Conservation (phyloP, 2,797 vertebrate genomes). For the Glossophaga mutica region DNA sequence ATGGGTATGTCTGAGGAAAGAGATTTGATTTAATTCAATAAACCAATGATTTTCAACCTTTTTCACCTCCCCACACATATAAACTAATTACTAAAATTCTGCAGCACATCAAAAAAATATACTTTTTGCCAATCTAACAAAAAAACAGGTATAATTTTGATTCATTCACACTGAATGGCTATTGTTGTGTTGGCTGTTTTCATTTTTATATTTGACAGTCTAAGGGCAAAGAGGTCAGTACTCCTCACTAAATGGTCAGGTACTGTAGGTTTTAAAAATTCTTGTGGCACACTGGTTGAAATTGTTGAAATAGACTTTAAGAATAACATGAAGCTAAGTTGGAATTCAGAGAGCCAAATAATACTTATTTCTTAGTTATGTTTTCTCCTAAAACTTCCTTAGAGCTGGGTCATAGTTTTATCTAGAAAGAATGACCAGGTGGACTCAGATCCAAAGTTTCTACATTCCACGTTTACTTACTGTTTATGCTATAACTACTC, state of each 20-base stretch:
- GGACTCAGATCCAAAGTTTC: not conserved
- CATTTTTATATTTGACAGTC: not conserved
- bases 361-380: not conserved
- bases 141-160: not conserved
- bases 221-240: not conserved
- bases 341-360: not conserved
- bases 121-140: not conserved
- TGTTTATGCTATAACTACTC: not conserved
- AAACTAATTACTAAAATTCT: not conserved
- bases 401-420: not conserved
- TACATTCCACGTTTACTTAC: not conserved
- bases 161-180: not conserved
- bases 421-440: not conserved
- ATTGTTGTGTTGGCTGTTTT: not conserved
- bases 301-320: not conserved
- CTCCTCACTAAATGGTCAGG: not conserved
- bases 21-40: not conserved
- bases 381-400: not conserved
- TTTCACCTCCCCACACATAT: not conserved
- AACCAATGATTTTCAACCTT: not conserved
- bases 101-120: not conserved
- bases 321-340: not conserved
- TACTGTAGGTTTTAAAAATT: not conserved
- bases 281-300: not conserved
- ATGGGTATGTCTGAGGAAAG: not conserved